phyloP scores from a whole-genome alignment of 2,113 vertebrate species.

The Colossoma macropomum region DNA sequence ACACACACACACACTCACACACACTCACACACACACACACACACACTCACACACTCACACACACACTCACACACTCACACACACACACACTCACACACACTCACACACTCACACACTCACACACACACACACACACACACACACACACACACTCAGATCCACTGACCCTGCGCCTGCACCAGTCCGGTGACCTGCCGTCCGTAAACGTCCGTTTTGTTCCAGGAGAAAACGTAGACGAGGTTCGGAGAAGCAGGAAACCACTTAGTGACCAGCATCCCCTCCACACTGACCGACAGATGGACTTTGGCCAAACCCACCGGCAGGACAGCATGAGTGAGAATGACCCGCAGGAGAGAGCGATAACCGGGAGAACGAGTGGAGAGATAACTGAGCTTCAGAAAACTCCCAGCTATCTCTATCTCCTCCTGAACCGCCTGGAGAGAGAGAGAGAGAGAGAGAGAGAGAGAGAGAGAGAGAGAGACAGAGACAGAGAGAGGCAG shows the following conservation, averaged over 20 bases:
- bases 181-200: conserved; percentile 95
- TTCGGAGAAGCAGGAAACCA: conserved; percentile 94
- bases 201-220: conserved; percentile 98
- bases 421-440: conserved; percentile 93
- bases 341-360: conserved; percentile 88
- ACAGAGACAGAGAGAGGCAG: too few species aligned
- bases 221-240: conserved; percentile 90
- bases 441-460: neutral
- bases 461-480: neutral
- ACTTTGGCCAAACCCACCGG: conserved; percentile 90
- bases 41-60: too few species aligned
- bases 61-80: too few species aligned
- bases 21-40: too few species aligned
- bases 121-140: too few species aligned
- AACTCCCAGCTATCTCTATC: conserved; percentile 90
- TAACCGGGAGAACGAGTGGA: conserved; percentile 93
- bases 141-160: conserved; percentile 32
- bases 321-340: conserved; percentile 87
- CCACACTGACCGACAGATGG: conserved; percentile 88
- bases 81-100: too few species aligned
- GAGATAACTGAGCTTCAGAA: conserved; percentile 92
- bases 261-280: conserved; percentile 91
- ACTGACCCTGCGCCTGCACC: conserved; percentile 89
- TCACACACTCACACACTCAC: too few species aligned
- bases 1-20: too few species aligned